These are phyloP conservation scores for Euproctis similis DNA, from an alignment of 2,888 invertebrate species.

Conservation along the genomic window DNA sequence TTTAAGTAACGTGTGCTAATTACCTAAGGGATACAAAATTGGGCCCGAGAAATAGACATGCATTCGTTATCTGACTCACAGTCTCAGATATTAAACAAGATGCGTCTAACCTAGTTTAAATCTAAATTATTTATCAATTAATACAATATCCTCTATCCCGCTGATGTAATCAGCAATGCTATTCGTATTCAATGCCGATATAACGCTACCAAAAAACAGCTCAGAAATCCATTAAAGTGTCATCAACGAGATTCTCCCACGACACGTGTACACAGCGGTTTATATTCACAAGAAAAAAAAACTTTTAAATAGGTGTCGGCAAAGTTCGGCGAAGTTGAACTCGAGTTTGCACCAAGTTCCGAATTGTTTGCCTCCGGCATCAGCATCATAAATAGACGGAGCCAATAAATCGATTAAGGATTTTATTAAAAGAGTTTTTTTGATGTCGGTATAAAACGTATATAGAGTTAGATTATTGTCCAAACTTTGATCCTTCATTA, in stretches of 20 bases:
- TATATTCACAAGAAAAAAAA: slow-evolving; percentile 33
- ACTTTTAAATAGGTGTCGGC: slow-evolving; percentile 38
- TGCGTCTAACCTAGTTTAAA: too few relatives aligned
- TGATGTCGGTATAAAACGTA: slow-evolving; percentile 7
- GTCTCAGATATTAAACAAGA: too few relatives aligned
- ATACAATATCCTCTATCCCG: too few relatives aligned
- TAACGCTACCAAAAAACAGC: slow-evolving; percentile 35
- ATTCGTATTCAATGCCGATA: slow-evolving; percentile 19
- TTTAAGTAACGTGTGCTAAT: too few relatives aligned
- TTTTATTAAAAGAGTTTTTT: slow-evolving; percentile 21
- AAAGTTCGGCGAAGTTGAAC: slow-evolving; percentile 32
- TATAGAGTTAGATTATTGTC: slow-evolving; percentile 3
- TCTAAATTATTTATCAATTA: too few relatives aligned
- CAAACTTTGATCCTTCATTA: too few relatives aligned
- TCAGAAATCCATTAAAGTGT: slow-evolving; percentile 59
- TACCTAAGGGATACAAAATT: too few relatives aligned
- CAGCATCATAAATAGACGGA: slow-evolving; percentile 16
- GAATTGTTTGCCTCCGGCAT: slow-evolving; percentile 23
- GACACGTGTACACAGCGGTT: slow-evolving; percentile 40
- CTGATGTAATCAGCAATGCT: too few relatives aligned
- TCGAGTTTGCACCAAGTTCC: slow-evolving; percentile 27
- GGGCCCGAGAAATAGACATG: too few relatives aligned
- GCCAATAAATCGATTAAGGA: slow-evolving; percentile 26
- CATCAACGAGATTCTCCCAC: slow-evolving; percentile 40
- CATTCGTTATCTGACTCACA: too few relatives aligned